phyloP scores from a whole-genome alignment of 2,888 invertebrate genomes.

The Tenthredo mesomela region DNA sequence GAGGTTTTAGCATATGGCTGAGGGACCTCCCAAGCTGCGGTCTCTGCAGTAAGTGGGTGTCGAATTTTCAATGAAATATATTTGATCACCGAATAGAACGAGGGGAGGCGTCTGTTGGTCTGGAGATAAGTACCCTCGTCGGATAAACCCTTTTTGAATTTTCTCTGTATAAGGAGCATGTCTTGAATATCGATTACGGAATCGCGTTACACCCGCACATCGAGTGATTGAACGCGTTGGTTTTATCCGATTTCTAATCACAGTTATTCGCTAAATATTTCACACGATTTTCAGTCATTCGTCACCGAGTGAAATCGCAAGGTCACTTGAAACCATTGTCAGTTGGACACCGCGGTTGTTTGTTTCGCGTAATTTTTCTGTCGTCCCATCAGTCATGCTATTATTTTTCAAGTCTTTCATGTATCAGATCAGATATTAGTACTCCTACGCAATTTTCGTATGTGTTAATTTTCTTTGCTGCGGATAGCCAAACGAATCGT shows the following conservation, averaged over 20 bases:
- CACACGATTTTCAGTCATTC: not conserved
- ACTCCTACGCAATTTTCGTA: not conserved
- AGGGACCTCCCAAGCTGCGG: not conserved
- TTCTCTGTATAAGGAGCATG: not conserved
- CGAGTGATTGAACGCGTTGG: not conserved
- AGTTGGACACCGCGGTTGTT: not conserved
- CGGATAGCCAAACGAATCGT: not conserved
- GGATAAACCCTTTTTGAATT: not conserved
- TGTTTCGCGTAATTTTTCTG: not conserved
- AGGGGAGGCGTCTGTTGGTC: not conserved
- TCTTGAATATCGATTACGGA: conserved; percentile 22
- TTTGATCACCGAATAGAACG: not conserved
- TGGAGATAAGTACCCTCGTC: not conserved
- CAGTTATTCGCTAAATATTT: conserved; percentile 2
- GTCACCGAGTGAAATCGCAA: conserved; percentile 42
- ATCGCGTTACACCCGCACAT: not conserved
- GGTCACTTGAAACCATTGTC: not conserved
- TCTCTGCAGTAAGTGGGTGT: not conserved
- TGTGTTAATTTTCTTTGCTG: not conserved
- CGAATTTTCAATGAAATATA: conserved; percentile 8
- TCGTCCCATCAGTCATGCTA: not conserved
- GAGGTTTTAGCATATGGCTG: not conserved
- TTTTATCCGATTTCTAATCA: conserved; percentile 22
- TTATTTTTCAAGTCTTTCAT: not conserved
- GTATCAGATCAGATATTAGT: too few relatives aligned